Conservation (phyloP, 2,888 invertebrate species). For the Didymodactylos carnosus region DNA sequence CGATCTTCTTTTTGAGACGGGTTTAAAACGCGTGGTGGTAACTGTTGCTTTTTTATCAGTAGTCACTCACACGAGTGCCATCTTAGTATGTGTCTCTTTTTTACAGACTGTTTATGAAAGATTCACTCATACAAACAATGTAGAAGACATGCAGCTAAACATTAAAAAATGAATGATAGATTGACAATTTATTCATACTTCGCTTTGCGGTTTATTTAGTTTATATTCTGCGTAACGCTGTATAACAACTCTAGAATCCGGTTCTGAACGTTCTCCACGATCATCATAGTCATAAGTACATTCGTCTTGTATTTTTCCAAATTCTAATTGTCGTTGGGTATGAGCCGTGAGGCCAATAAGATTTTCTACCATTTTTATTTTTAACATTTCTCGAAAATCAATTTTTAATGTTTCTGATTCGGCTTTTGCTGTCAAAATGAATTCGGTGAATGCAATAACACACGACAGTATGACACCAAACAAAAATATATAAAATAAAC, state of each 20-base stretch:
- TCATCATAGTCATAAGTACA: not conserved
- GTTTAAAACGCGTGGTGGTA: no score
- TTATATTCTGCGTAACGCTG: not conserved
- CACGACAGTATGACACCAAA: conserved; percentile 74
- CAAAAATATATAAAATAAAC: conserved; percentile 91
- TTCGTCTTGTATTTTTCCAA: not conserved
- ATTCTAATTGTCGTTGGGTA: not conserved
- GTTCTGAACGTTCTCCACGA: no score
- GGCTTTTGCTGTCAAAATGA: conserved; percentile 41
- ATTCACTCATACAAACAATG: no score
- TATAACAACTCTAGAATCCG: no score
- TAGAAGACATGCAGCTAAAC: no score
- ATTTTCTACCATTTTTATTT: not conserved
- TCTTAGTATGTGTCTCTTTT: no score
- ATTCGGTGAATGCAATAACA: conserved; percentile 74
- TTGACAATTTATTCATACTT: not conserved
- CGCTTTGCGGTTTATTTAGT: not conserved
- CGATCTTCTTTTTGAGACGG: no score
- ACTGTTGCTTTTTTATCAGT: no score
- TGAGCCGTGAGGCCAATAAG: not conserved
- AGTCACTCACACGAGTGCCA: no score
- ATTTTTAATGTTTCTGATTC: not conserved
- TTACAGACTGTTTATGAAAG: no score
- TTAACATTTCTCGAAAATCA: not conserved
- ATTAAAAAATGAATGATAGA: no score